Percentiles rank a stretch among this genome's conserved stretches.
Conservation (phyloP, 2,888 invertebrate species). For the Catonia carolina region DNA sequence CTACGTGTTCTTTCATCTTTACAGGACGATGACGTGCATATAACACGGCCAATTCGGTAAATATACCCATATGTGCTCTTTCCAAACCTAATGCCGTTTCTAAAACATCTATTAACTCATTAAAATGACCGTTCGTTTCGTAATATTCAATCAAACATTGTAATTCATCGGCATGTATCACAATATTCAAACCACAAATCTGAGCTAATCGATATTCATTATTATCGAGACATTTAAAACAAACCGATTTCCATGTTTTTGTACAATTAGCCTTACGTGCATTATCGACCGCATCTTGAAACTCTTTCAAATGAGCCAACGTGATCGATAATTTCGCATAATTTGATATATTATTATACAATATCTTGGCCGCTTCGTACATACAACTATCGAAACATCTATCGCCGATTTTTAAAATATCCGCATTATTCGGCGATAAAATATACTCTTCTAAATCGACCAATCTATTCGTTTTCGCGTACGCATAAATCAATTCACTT, state of each 20-base stretch:
- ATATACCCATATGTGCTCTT: slow-evolving; percentile 99
- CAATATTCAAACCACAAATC: slow-evolving; percentile 99
- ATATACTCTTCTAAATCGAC: slow-evolving; percentile 99
- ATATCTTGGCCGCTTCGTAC: slow-evolving; percentile 95
- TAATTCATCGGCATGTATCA: slow-evolving; percentile 99
- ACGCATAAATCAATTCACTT: slow-evolving; percentile 95
- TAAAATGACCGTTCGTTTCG: slow-evolving; percentile 94
- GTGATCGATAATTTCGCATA: slow-evolving; percentile 97
- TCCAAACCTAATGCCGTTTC: slow-evolving; percentile 94
- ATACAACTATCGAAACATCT: slow-evolving; percentile 97
- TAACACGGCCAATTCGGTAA: slow-evolving; percentile 96
- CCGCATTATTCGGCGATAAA: slow-evolving; percentile 97
- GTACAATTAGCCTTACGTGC: slow-evolving; percentile 94
- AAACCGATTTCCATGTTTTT: slow-evolving; percentile 93
- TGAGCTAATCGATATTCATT: slow-evolving; percentile 97
- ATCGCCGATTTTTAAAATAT: slow-evolving; percentile 96
- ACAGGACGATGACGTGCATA: slow-evolving; percentile 98
- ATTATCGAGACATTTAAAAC: slow-evolving; percentile 98
- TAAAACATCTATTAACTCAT: slow-evolving; percentile 89
- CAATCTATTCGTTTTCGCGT: slow-evolving; percentile 92
- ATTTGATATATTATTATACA: slow-evolving; percentile 98
- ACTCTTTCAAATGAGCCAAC: slow-evolving; percentile 92
- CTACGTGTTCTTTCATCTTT: slow-evolving; percentile 98
- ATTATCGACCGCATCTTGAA: slow-evolving; percentile 95
- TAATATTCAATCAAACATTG: slow-evolving; percentile 99